phyloP scores from a whole-genome alignment of 1,140 invertebrate genomes.

The Euura lappo region DNA sequence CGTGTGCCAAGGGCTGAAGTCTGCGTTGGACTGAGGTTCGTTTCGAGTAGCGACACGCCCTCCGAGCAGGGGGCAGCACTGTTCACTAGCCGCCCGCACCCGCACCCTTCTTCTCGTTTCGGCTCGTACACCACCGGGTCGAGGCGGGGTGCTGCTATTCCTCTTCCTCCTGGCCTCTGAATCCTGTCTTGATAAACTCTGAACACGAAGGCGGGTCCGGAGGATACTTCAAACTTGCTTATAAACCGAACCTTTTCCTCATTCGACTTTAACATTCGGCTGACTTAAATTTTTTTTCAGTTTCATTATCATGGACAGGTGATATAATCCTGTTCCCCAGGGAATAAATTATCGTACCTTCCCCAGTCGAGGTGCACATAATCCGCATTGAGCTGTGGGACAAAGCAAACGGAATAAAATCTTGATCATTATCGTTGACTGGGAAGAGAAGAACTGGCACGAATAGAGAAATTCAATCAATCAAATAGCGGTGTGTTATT shows the following conservation, averaged over 20 bases:
- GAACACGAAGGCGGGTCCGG: neutral
- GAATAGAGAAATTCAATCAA: too few relatives aligned
- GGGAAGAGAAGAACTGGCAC: too few relatives aligned
- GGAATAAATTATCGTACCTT: too few relatives aligned
- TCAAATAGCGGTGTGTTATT: too few relatives aligned
- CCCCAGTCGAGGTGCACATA: too few relatives aligned
- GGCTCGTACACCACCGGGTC: neutral
- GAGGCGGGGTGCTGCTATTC: neutral
- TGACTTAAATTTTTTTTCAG: too few relatives aligned
- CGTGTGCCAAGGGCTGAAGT: slow-evolving; percentile 16
- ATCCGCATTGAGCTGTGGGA: too few relatives aligned
- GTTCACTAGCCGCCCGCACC: slow-evolving; percentile 33
- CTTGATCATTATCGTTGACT: too few relatives aligned
- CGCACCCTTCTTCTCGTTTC: neutral
- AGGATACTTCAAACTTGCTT: neutral
- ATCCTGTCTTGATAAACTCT: neutral
- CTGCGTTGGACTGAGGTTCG: slow-evolving; percentile 44
- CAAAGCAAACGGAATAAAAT: too few relatives aligned
- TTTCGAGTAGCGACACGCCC: slow-evolving; percentile 58
- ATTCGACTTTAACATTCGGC: neutral
- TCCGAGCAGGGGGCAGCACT: slow-evolving; percentile 56
- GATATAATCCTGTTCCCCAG: too few relatives aligned
- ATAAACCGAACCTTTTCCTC: neutral
- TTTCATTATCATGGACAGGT: too few relatives aligned
- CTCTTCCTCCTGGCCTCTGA: neutral